Conservation (phyloP, 2,113 vertebrate genomes). For the Anser brachyrhynchus region DNA sequence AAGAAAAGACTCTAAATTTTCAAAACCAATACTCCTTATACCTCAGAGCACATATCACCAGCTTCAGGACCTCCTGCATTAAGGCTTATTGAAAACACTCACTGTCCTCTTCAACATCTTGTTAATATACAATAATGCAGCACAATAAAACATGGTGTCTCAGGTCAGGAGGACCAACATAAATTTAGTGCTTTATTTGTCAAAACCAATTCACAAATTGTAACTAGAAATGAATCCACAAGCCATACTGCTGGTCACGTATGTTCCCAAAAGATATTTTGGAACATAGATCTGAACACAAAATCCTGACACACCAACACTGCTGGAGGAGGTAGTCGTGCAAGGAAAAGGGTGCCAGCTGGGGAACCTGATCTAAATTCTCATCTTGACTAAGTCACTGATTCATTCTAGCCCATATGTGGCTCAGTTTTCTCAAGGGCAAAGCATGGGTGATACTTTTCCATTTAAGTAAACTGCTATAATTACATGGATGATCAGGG, state of each 20-base stretch:
- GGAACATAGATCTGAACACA: neutral
- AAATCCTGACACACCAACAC: neutral
- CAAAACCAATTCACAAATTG: neutral
- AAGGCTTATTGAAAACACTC: neutral
- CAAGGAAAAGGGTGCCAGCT: neutral
- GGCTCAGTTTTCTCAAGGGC: neutral
- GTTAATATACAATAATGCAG: neutral
- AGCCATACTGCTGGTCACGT: neutral
- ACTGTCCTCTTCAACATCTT: neutral
- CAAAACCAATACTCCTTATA: neutral
- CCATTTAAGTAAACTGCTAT: constrained; percentile 25
- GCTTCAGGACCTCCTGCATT: neutral
- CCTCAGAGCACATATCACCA: neutral
- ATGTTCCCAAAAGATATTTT: neutral
- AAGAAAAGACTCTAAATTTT: neutral
- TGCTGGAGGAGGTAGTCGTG: neutral
- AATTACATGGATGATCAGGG: neutral
- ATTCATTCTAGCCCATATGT: neutral
- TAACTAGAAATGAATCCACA: neutral
- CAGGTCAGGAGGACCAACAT: neutral
- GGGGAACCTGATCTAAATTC: neutral
- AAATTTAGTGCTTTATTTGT: neutral
- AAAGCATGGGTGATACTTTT: neutral
- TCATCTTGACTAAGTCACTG: neutral
- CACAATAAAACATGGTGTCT: neutral